phyloP scores from a whole-genome alignment of 2,113 vertebrate species.

The Acrocephalus kingi region DNA sequence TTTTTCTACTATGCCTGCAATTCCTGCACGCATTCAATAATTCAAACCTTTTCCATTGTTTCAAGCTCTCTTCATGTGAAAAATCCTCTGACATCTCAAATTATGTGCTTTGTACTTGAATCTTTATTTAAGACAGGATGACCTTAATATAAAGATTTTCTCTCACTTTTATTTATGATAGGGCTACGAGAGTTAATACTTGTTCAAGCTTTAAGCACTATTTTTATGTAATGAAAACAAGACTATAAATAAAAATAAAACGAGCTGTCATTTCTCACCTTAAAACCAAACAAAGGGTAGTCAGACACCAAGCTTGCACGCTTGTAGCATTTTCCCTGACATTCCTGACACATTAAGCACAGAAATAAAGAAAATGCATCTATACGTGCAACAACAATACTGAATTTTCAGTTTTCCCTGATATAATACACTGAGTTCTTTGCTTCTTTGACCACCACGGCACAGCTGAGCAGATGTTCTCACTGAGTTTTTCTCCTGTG shows the following conservation, averaged over 20 bases:
- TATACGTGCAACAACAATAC: background rate
- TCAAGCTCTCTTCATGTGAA: background rate
- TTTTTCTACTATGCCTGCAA: background rate
- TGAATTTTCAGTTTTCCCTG: background rate
- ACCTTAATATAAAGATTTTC: constrained; percentile 53
- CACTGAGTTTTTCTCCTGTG: background rate
- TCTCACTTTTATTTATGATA: constrained; percentile 47
- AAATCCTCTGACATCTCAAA: background rate
- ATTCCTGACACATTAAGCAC: background rate
- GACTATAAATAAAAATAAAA: constrained; percentile 44
- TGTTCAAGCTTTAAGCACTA: constrained; percentile 22
- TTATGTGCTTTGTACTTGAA: constrained; percentile 11
- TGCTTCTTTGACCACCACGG: background rate
- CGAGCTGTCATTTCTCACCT: background rate
- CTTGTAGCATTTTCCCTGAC: background rate
- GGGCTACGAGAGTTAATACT: background rate
- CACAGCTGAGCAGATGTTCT: constrained; percentile 16
- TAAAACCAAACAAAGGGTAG: background rate
- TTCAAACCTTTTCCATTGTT: background rate
- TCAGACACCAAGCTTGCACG: background rate
- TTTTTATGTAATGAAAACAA: constrained; percentile 30
- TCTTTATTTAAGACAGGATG: constrained; percentile 40
- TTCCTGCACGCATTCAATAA: background rate
- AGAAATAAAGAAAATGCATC: background rate
- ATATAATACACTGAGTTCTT: background rate